Conservation (phyloP, 2,888 invertebrate species). For the Microdon myrmicae region DNA sequence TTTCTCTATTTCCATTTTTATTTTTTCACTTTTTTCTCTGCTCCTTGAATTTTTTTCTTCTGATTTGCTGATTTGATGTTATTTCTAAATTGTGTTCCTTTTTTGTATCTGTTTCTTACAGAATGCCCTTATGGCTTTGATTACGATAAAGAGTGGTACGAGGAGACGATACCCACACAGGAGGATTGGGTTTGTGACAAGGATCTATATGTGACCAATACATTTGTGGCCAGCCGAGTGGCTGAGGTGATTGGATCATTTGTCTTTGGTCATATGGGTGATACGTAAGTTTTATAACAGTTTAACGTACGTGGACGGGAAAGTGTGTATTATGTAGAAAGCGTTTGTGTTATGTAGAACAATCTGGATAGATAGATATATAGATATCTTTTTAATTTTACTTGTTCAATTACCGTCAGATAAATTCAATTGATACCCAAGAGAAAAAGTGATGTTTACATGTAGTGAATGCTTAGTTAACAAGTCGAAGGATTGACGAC, state of each 20-base stretch:
- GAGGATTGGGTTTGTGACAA: constrained; percentile 72
- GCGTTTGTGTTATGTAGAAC: constrained; percentile 6
- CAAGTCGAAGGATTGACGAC: too few relatives aligned
- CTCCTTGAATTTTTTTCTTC: constrained; percentile 8
- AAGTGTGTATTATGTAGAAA: constrained; percentile 9
- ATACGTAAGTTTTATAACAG: constrained; percentile 67
- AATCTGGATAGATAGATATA: neutral
- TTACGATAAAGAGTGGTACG: constrained; percentile 70
- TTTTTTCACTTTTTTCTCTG: constrained; percentile 23
- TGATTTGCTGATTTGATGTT: constrained; percentile 12
- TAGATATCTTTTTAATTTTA: constrained; percentile 18
- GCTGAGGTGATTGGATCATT: constrained; percentile 71
- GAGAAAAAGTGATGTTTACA: too few relatives aligned
- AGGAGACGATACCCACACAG: constrained; percentile 68
- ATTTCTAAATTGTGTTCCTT: constrained; percentile 29
- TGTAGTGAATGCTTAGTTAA: too few relatives aligned
- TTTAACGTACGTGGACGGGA: neutral
- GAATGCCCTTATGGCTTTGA: constrained; percentile 70
- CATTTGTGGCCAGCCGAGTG: constrained; percentile 68
- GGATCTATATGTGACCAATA: constrained; percentile 69
- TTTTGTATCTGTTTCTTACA: constrained; percentile 54
- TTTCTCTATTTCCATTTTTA: constrained; percentile 45
- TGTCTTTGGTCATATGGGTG: constrained; percentile 71
- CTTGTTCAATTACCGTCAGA: constrained; percentile 41
- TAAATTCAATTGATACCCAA: constrained; percentile 50